A percentile compares a stretch with the other conserved stretches of the same genome.
Evolutionary conservation across 2,888 invertebrate species (phyloP).

Genomic region (Stictocephala bisonia): DNA sequence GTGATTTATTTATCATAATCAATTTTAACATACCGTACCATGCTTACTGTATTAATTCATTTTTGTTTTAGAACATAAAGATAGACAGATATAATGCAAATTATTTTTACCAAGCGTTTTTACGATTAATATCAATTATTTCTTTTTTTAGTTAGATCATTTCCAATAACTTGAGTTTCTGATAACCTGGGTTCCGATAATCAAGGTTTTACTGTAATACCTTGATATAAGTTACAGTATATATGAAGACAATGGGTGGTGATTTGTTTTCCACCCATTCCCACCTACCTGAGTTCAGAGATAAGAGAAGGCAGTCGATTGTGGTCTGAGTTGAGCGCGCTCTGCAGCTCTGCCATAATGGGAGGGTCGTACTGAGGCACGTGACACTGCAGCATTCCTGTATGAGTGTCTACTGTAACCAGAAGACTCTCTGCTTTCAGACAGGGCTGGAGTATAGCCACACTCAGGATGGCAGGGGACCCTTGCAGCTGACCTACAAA

Average conservation of each 20-base stretch:
- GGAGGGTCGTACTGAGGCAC: constrained; percentile 92
- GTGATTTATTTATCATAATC: no score
- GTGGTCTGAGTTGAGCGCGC: constrained; percentile 80
- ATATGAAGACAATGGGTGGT: background rate
- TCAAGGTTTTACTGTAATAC: no score
- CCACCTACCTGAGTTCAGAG: constrained; percentile 76
- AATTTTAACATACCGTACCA: no score
- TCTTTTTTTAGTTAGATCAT: no score
- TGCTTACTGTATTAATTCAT: no score
- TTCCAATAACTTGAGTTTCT: no score
- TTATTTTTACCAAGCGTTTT: no score
- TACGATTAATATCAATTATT: no score
- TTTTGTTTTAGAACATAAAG: no score
- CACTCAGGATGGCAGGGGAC: constrained; percentile 91
- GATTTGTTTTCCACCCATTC: background rate
- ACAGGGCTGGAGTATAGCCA: constrained; percentile 90
- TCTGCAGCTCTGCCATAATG: constrained; percentile 83
- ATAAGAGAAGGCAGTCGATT: constrained; percentile 74
- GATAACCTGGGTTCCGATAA: no score
- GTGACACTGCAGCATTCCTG: constrained; percentile 91
- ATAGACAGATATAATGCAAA: no score
- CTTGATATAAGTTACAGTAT: no score
- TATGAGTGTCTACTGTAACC: constrained; percentile 94
- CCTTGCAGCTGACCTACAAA: constrained; percentile 84
- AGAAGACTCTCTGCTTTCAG: constrained; percentile 91